Evolutionary conservation across 2,797 vertebrate genomes (phyloP).

Genomic region (Alosa sapidissima): DNA sequence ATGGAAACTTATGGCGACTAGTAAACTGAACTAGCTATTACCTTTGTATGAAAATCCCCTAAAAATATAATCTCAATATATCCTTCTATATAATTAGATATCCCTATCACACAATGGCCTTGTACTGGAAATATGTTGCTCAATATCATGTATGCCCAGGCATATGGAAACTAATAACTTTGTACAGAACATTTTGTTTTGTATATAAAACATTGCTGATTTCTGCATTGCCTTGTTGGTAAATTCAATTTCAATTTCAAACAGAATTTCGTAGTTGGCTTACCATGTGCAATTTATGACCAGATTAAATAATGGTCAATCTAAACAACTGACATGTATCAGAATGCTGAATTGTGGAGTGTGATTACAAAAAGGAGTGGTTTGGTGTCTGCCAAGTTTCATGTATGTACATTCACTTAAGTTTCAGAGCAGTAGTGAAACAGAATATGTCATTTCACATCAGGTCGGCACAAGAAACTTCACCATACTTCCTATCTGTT

Average conservation of each 20-base stretch:
- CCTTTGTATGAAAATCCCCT: slow-evolving; percentile 3
- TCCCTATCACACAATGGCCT: neutral
- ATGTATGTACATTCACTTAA: too few species aligned
- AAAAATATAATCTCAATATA: neutral
- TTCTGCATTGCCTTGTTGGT: neutral
- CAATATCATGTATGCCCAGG: neutral
- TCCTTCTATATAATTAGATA: slow-evolving; percentile 3
- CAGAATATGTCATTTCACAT: neutral
- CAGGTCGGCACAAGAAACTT: neutral
- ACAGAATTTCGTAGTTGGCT: neutral
- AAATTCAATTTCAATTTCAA: neutral
- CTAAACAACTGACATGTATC: too few species aligned
- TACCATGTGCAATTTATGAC: neutral
- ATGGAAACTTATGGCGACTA: neutral
- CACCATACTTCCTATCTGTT: neutral
- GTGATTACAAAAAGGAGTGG: neutral
- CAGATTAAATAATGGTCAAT: neutral
- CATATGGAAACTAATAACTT: neutral
- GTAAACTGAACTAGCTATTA: neutral
- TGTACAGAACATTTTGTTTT: neutral
- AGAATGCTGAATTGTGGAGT: neutral
- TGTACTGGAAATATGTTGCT: neutral
- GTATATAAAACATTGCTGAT: neutral
- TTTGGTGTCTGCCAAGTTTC: neutral
- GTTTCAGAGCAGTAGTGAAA: neutral